Evolutionary conservation across 2,888 invertebrate species (phyloP).

Genomic region (Rotaria magnacalcarata): DNA sequence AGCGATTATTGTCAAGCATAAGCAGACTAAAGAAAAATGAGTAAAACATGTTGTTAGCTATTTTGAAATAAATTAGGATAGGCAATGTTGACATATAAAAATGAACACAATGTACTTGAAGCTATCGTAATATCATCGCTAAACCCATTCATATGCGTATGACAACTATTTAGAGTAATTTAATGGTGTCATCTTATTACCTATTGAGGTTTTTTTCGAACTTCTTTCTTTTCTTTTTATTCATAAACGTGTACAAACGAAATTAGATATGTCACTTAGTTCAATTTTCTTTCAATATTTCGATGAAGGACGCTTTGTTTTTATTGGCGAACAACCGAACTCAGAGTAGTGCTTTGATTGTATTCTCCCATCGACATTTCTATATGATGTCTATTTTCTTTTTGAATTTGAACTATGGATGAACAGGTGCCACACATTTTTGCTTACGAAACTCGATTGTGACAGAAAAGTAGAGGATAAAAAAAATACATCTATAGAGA

Average conservation of each 20-base stretch:
- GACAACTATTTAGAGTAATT: neutral
- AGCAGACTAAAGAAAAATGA: neutral
- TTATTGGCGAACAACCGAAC: neutral
- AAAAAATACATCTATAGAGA: neutral
- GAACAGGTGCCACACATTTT: neutral
- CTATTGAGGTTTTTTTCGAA: neutral
- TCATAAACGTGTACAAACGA: neutral
- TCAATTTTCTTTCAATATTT: neutral
- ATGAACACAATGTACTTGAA: no score
- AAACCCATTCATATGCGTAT: neutral
- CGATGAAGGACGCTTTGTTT: neutral
- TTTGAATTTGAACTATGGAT: neutral
- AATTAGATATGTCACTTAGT: conserved; percentile 9
- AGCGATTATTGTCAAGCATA: neutral
- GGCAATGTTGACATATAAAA: no score
- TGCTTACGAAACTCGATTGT: neutral
- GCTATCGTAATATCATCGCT: no score
- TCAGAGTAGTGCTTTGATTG: neutral
- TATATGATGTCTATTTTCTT: no score
- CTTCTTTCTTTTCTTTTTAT: neutral
- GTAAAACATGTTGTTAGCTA: neutral
- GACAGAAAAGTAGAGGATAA: neutral
- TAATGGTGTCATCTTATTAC: neutral
- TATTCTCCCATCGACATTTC: neutral
- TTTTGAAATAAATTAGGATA: neutral